These are phyloP conservation scores for Megalops atlanticus DNA, from an alignment of 2,113 vertebrate genomes.

Conservation along the genomic window DNA sequence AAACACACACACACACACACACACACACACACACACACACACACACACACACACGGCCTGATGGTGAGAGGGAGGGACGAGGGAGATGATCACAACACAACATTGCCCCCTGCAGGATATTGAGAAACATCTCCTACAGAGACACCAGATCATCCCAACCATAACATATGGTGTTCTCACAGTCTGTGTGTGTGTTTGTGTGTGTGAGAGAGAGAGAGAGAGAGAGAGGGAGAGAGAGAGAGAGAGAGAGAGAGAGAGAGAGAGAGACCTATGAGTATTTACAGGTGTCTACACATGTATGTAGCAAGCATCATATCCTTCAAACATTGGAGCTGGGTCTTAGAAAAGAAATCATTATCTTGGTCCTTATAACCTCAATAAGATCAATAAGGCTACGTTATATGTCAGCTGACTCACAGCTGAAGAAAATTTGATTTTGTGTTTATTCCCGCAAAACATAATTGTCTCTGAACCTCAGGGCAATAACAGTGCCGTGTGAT, in stretches of 20 bases:
- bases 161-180: neutral
- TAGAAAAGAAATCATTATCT: neutral
- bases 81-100: neutral
- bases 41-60: constrained; percentile 3
- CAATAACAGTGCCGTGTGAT: neutral
- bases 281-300: neutral
- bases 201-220: too few relatives aligned
- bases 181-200: neutral
- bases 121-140: neutral
- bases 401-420: neutral
- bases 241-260: neutral
- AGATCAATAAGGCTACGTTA: neutral
- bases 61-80: neutral
- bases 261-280: too few relatives aligned
- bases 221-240: too few relatives aligned
- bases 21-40: neutral
- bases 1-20: too few relatives aligned
- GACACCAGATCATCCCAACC: neutral
- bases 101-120: constrained; percentile 7
- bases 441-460: neutral
- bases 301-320: neutral
- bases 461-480: constrained; percentile 2
- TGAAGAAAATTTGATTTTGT: neutral
- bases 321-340: neutral
- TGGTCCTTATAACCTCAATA: neutral